These are phyloP conservation scores for Platyscelio sp. DNA, from an alignment of 2,888 invertebrate genomes.

Conservation along the genomic window DNA sequence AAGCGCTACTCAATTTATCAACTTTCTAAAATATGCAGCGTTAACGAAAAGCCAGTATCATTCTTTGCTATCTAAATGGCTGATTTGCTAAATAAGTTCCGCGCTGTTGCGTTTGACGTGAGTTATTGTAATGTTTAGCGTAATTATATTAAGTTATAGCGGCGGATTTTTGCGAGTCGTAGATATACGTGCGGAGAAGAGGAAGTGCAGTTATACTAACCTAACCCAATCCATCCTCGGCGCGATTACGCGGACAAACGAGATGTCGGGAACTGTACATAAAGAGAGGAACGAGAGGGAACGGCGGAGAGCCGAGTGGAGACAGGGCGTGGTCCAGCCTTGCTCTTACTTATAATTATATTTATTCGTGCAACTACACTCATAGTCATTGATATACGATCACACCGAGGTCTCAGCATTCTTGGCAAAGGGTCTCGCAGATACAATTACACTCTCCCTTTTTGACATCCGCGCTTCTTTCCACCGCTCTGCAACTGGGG, in stretches of 20 bases:
- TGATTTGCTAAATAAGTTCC: conserved; percentile 38
- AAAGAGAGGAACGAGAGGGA: conserved; percentile 65
- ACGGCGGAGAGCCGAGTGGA: conserved; percentile 80
- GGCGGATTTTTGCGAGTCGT: conserved; percentile 35
- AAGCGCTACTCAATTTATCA: conserved; percentile 33
- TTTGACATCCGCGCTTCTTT: conserved; percentile 36
- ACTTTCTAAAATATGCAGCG: conserved; percentile 65
- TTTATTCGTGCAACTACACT: conserved; percentile 78
- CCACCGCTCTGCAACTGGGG: too few relatives aligned
- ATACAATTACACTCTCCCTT: conserved; percentile 49
- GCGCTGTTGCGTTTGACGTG: conserved; percentile 35
- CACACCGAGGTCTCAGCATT: conserved; percentile 77
- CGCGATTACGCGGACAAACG: conserved; percentile 64
- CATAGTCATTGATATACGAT: conserved; percentile 80
- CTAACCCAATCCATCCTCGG: conserved; percentile 76
- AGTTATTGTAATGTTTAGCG: conserved; percentile 42
- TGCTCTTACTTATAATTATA: conserved; percentile 84
- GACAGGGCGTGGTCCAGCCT: conserved; percentile 85
- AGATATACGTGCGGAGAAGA: conserved; percentile 73
- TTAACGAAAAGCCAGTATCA: conserved; percentile 36
- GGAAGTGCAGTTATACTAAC: conserved; percentile 78
- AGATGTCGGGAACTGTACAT: conserved; percentile 54
- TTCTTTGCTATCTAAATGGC: conserved; percentile 29
- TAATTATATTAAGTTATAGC: conserved; percentile 41
- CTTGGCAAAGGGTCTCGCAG: conserved; percentile 59